phyloP scores from a whole-genome alignment of 2,888 invertebrate species.

The Macrosiphum euphorbiae region DNA sequence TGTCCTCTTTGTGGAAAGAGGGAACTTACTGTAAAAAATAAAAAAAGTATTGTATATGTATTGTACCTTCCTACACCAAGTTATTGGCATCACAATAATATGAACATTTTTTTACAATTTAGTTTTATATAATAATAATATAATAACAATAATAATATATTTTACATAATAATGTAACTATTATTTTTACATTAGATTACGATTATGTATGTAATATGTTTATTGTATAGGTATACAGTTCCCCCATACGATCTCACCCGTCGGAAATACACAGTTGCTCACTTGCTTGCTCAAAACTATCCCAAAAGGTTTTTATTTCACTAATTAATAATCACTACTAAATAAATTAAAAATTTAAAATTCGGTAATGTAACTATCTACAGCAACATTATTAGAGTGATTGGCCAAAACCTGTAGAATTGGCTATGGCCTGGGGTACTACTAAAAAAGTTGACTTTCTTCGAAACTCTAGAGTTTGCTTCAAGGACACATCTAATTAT shows the following conservation, averaged over 20 bases:
- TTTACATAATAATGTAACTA: neutral
- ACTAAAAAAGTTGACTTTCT: neutral
- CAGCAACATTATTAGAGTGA: neutral
- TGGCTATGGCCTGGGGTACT: no score
- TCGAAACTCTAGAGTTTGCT: neutral
- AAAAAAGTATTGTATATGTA: no score
- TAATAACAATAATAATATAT: neutral
- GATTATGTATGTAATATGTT: neutral
- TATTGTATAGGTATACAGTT: neutral
- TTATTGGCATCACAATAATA: neutral
- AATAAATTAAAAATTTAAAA: neutral
- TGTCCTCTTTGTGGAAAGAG: neutral
- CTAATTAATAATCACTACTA: neutral
- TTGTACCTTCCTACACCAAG: no score
- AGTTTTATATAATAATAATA: neutral
- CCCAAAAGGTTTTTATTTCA: neutral
- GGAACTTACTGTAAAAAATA: neutral
- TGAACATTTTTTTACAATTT: neutral
- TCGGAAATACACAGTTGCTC: neutral
- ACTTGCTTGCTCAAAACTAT: neutral
- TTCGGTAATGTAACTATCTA: neutral
- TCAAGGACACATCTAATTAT: constrained; percentile 10
- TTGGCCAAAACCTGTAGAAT: neutral
- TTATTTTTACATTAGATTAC: neutral
- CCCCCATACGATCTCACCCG: neutral